Percentiles rank a stretch among this genome's conserved stretches.
Conservation (phyloP, 2,113 vertebrate genomes). For the Butastur rufipennis region DNA sequence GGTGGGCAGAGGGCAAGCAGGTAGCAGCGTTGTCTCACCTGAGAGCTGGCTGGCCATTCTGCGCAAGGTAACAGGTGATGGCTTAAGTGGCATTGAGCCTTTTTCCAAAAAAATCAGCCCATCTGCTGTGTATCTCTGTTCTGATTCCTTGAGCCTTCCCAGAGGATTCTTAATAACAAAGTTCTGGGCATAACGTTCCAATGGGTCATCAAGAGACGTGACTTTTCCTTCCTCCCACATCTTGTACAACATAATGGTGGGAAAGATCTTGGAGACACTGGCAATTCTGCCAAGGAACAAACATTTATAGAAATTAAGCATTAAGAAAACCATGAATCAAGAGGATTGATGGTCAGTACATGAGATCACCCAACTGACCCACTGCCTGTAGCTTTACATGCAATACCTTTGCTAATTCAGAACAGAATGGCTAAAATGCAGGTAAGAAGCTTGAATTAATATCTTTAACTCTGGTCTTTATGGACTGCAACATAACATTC, state of each 20-base stretch:
- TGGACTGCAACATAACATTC: background rate
- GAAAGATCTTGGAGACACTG: conserved; percentile 91
- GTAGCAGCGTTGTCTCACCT: conserved; percentile 53
- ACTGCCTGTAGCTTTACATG: background rate
- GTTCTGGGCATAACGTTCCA: conserved; percentile 80
- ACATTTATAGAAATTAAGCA: background rate
- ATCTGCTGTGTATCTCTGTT: conserved; percentile 76
- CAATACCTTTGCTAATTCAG: background rate
- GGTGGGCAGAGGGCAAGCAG: background rate
- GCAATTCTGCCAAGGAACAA: conserved; percentile 76
- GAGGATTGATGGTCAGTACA: background rate
- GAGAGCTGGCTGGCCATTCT: conserved; percentile 91
- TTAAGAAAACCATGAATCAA: background rate
- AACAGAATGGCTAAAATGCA: background rate
- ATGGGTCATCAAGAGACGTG: conserved; percentile 84
- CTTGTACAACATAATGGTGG: conserved; percentile 89
- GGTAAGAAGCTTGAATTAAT: background rate
- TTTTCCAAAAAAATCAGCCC: conserved; percentile 81
- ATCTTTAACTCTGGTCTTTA: background rate
- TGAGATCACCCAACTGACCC: background rate
- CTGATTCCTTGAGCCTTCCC: conserved; percentile 64
- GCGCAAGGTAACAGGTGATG: conserved; percentile 83
- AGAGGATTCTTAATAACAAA: conserved; percentile 89
- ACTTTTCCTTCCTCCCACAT: conserved; percentile 89
- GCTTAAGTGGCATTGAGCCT: conserved; percentile 70